Conservation (phyloP, 2,113 vertebrate species). For the Scartelaos histophorus region DNA sequence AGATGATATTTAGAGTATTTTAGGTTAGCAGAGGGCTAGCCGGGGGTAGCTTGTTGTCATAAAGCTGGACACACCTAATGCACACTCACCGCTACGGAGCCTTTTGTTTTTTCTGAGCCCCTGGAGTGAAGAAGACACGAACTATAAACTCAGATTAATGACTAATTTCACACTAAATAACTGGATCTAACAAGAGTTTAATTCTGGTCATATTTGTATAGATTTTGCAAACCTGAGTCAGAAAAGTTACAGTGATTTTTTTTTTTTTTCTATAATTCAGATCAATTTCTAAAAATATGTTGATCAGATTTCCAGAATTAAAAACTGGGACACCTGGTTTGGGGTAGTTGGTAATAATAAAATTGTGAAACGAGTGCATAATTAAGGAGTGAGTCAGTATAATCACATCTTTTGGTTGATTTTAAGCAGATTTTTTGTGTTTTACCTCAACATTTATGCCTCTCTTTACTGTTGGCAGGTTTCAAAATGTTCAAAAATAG, state of each 20-base stretch:
- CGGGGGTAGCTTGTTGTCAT: constrained; percentile 22
- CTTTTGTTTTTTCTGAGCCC: not conserved
- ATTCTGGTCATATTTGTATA: not conserved
- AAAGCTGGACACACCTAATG: constrained; percentile 55
- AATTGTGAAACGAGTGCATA: no score
- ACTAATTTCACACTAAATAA: not conserved
- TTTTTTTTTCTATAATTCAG: not conserved
- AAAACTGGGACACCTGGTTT: no score
- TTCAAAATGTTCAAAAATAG: no score
- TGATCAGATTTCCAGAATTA: no score
- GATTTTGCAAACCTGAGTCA: no score
- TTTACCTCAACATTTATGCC: no score
- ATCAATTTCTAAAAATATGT: not conserved
- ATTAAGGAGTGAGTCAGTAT: no score
- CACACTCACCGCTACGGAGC: not conserved
- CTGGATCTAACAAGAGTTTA: not conserved
- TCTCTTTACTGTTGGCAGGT: no score
- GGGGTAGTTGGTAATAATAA: no score
- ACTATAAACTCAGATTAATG: not conserved
- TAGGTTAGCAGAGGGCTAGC: constrained; percentile 24
- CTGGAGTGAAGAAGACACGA: not conserved
- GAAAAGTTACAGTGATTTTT: not conserved
- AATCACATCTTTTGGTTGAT: no score
- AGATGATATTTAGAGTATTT: not conserved
- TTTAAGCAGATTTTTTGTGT: no score